phyloP scores from a whole-genome alignment of 2,797 vertebrate species.

The Pseudochromis fuscus region DNA sequence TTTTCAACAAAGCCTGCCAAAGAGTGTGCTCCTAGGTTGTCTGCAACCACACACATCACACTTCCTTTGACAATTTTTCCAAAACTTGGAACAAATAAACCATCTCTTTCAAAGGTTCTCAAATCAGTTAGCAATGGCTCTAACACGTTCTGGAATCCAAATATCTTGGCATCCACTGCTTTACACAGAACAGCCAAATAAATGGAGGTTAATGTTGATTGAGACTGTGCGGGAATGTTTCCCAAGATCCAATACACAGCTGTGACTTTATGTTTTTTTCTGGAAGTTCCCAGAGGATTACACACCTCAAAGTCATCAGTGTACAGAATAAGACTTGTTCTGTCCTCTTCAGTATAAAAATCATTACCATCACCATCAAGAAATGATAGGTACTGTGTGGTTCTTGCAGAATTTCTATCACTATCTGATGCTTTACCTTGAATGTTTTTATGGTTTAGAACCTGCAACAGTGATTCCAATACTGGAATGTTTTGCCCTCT shows the following conservation, averaged over 20 bases:
- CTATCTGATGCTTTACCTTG: too few species aligned
- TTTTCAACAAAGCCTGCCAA: slow-evolving; percentile 8
- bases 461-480: slow-evolving; percentile 5
- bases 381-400: slow-evolving; percentile 9
- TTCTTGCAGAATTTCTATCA: too few species aligned
- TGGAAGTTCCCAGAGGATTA: background rate
- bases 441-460: background rate
- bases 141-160: background rate
- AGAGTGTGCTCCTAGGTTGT: background rate
- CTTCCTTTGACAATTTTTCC: background rate
- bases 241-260: slow-evolving; percentile 22
- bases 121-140: slow-evolving; percentile 13
- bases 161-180: background rate
- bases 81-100: background rate
- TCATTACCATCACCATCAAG: background rate
- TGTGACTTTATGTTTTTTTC: slow-evolving; percentile 5
- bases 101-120: background rate
- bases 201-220: background rate
- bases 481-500: slow-evolving; percentile 11
- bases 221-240: background rate
- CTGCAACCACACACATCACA: background rate
- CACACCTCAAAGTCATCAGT: background rate
- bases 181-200: slow-evolving; percentile 7
- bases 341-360: slow-evolving; percentile 8
- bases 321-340: too few species aligned